Conservation (phyloP, 1,140 invertebrate species). For the Hypsibius dujardini region DNA sequence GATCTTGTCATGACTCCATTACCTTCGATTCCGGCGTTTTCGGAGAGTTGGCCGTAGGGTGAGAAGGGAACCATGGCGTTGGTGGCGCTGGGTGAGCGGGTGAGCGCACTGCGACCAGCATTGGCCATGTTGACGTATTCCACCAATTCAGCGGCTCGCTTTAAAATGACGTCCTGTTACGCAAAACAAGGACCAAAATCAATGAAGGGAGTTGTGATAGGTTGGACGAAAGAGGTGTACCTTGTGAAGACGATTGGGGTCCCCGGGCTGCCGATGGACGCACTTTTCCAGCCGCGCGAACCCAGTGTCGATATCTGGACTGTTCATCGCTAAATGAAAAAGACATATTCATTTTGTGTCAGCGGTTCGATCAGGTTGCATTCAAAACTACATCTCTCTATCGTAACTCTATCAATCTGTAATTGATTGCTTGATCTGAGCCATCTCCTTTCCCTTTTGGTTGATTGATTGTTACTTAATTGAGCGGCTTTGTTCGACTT, state of each 20-base stretch:
- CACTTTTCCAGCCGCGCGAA: conserved; percentile 95
- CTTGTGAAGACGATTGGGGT: conserved; percentile 86
- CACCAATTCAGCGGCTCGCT: conserved; percentile 88
- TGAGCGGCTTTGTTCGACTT: too few relatives aligned
- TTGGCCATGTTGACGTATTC: conserved; percentile 62
- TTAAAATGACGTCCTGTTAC: conserved; percentile 84
- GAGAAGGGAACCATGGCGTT: not conserved
- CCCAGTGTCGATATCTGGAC: conserved; percentile 81
- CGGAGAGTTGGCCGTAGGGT: not conserved
- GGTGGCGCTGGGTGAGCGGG: not conserved
- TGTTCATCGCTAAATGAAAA: too few relatives aligned
- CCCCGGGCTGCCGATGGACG: conserved; percentile 90
- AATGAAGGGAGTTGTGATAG: too few relatives aligned
- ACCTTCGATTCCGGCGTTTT: conserved; percentile 14
- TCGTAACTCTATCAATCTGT: too few relatives aligned
- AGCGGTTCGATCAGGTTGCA: too few relatives aligned
- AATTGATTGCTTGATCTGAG: too few relatives aligned
- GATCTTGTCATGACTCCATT: not conserved
- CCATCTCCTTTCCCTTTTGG: too few relatives aligned
- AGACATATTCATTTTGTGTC: too few relatives aligned
- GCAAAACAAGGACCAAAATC: too few relatives aligned
- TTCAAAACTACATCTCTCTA: too few relatives aligned
- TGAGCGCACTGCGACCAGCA: not conserved
- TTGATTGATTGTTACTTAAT: too few relatives aligned
- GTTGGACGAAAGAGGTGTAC: too few relatives aligned